Conservation (phyloP, 2,888 invertebrate species). For the Sericinus montela region DNA sequence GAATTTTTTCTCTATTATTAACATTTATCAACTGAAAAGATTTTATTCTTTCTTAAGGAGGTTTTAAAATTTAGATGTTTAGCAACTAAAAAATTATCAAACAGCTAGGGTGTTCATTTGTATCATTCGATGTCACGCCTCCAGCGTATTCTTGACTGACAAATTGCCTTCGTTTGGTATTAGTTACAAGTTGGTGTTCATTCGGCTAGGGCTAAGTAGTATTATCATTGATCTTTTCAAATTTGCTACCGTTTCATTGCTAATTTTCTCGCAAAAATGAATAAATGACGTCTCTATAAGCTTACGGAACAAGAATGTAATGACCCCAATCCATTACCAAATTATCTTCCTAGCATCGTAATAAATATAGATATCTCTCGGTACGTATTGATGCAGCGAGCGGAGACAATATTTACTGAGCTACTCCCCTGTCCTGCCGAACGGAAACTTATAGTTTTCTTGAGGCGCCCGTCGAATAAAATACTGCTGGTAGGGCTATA, state of each 20-base stretch:
- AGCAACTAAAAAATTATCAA: slow-evolving; percentile 4
- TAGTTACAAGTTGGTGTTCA: too few species aligned
- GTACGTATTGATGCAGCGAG: slow-evolving; percentile 68
- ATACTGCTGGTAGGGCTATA: slow-evolving; percentile 74
- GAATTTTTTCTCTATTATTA: too few species aligned
- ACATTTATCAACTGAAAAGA: too few species aligned
- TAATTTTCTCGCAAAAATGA: not conserved
- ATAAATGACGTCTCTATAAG: slow-evolving; percentile 18
- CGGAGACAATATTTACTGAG: slow-evolving; percentile 77
- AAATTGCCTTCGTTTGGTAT: slow-evolving; percentile 64
- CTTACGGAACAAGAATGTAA: slow-evolving; percentile 45
- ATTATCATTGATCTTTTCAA: not conserved
- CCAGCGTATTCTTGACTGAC: slow-evolving; percentile 37
- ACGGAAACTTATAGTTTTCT: slow-evolving; percentile 79
- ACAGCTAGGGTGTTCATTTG: slow-evolving; percentile 24
- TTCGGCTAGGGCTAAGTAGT: slow-evolving; percentile 17
- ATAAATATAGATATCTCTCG: slow-evolving; percentile 74
- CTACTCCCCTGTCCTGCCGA: slow-evolving; percentile 73
- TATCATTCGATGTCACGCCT: slow-evolving; percentile 26
- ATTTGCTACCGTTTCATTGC: not conserved
- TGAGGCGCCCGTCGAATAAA: slow-evolving; percentile 78
- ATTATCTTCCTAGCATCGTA: slow-evolving; percentile 67
- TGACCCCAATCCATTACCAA: slow-evolving; percentile 71
- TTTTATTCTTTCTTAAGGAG: too few species aligned
- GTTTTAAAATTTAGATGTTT: too few species aligned